These are phyloP conservation scores for Netelia fuscicornis DNA, from an alignment of 2,888 invertebrate genomes.

Conservation along the genomic window DNA sequence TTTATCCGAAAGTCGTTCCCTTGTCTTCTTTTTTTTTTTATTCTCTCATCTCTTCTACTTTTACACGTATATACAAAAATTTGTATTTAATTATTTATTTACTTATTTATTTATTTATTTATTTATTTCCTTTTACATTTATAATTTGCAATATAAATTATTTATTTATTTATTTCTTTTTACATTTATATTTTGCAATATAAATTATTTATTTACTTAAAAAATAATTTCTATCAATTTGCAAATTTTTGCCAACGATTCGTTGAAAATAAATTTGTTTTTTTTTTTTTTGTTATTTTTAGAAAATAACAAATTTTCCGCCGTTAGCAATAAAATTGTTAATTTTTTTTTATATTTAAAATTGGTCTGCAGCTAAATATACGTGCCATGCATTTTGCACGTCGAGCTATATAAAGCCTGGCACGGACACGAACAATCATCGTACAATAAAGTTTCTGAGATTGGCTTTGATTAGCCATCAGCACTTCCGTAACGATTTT, in stretches of 20 bases:
- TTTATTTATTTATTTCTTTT: neutral
- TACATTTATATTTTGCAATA: too few species aligned
- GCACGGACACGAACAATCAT: conserved; percentile 55
- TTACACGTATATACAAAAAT: neutral
- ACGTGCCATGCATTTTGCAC: neutral
- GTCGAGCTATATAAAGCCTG: conserved; percentile 9
- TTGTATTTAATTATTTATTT: neutral
- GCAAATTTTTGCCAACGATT: too few species aligned
- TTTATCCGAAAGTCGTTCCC: conserved; percentile 24
- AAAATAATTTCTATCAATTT: too few species aligned
- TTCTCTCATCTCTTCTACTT: conserved; percentile 13
- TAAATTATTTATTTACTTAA: too few species aligned
- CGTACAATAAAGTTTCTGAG: conserved; percentile 44
- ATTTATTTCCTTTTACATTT: neutral
- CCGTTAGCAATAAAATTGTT: neutral
- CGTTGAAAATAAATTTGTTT: too few species aligned
- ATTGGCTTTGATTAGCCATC: conserved; percentile 52
- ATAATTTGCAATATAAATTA: too few species aligned
- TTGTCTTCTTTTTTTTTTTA: conserved; percentile 29
- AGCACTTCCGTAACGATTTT: conserved; percentile 48
- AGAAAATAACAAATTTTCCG: neutral
- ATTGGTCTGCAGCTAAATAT: too few species aligned
- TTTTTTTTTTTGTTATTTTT: too few species aligned
- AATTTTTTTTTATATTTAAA: too few species aligned
- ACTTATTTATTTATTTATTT: neutral